phyloP scores from a whole-genome alignment of 2,797 vertebrate genomes.

The Epinephelus malabaricus region DNA sequence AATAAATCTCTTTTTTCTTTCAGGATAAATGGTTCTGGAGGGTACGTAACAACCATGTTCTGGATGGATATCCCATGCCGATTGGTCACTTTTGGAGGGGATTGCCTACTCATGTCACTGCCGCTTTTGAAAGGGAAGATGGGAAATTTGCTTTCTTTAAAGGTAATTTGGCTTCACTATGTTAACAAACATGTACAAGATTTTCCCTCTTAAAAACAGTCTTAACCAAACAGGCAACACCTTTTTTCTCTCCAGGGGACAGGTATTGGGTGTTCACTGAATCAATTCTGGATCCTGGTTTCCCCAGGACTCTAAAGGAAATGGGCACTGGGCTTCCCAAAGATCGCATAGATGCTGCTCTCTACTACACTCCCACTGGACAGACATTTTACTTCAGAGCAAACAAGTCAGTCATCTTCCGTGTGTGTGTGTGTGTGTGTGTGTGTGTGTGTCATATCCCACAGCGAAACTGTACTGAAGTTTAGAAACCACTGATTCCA shows the following conservation, averaged over 20 bases:
- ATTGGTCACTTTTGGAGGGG: constrained; percentile 95
- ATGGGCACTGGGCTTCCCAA: constrained; percentile 91
- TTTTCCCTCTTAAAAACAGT: background rate
- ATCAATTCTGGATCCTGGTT: constrained; percentile 88
- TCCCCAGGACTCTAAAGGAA: constrained; percentile 89
- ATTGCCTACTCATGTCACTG: constrained; percentile 87
- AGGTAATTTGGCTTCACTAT: constrained; percentile 79
- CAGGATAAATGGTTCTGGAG: constrained; percentile 97
- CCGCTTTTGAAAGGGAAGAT: constrained; percentile 93
- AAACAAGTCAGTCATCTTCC: constrained; percentile 87
- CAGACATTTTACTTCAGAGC: constrained; percentile 93
- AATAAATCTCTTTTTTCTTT: background rate
- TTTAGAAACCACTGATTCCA: constrained; percentile 25
- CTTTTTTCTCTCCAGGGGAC: constrained; percentile 82
- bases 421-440: background rate
- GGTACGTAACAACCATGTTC: constrained; percentile 89
- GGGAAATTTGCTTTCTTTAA: constrained; percentile 96
- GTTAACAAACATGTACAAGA: background rate
- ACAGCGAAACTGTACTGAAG: constrained; percentile 2
- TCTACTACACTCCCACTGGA: constrained; percentile 91
- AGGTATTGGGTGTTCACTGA: constrained; percentile 93
- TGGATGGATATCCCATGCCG: constrained; percentile 94
- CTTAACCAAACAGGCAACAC: background rate
- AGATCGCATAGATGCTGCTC: constrained; percentile 91
- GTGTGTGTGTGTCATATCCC: background rate